Base-by-base conservation (phyloP, 2,888 invertebrate species). In the Rutpela maculata region DNA sequence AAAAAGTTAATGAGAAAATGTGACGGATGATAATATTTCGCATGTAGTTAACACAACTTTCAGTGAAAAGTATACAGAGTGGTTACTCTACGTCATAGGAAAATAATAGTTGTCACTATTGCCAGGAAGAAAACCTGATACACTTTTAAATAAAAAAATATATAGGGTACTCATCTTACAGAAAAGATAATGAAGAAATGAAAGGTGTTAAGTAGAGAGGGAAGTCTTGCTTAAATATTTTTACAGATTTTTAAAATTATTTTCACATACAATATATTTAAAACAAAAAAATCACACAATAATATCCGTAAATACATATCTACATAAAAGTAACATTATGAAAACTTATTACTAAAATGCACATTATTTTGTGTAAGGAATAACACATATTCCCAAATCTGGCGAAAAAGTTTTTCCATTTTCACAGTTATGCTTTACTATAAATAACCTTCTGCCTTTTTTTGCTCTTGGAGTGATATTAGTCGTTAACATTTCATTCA, bases 351-450 rank as follows among this genome's bases (percentile, higher is more conserved):
- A 1, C 22, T 6, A 22, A 35, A 17, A 17, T 35, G 17, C 63
- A 63, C 6, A 1, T 11, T 43, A 6, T 15, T 11, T 43, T 0
- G 43, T 7, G 9, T 65, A 65, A 7, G 19, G 10, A 17, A 1
- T 65, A 11, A 65, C 18, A 38, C 70, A 70, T 43, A 38, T 60
- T 22, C 43, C 31, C n/a, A 70, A 26, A 9, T 70, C 70, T 22
- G 43, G 15, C 4, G 70, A 70, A 50, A 22, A 70, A 0, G 19
- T 26, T 22, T 70, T 9, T 17, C 70, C 70, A 18, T 10, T n/a
- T 43, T 11, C 70, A 22, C 70, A 70, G 19, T 70, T 70, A 26
- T 63, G 56, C 15, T 35, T 67, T 38, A 50, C 19, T 12, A 18
- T 43, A 60, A 70, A 9, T 22, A 70, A 9, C 38, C 60, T 60